phyloP scores from a whole-genome alignment of 2,113 vertebrate genomes.

The Heloderma charlesbogerti region DNA sequence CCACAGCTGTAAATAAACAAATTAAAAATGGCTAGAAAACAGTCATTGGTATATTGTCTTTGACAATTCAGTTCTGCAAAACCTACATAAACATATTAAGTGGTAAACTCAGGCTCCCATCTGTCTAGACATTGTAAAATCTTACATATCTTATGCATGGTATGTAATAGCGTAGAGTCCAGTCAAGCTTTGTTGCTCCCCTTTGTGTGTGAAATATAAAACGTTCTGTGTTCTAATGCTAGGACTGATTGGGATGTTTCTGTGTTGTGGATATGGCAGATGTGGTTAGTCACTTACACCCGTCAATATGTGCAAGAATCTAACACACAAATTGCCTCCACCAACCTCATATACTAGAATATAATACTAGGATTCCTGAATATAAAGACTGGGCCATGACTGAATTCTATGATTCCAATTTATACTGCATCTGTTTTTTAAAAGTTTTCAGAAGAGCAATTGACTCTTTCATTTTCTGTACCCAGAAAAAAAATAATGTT shows the following conservation, averaged over 20 bases:
- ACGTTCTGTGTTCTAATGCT: neutral
- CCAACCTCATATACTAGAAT: neutral
- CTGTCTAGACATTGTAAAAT: neutral
- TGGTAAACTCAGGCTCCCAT: neutral
- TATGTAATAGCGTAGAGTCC: neutral
- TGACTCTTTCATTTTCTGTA: neutral
- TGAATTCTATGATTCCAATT: neutral
- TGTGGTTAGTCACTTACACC: neutral
- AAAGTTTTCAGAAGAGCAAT: neutral
- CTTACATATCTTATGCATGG: accelerated
- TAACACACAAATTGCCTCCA: neutral
- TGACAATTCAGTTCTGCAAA: neutral
- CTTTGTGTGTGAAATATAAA: neutral
- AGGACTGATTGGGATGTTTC: neutral
- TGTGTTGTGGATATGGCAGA: neutral
- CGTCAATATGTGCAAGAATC: neutral
- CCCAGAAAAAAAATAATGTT: neutral
- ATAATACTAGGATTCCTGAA: neutral
- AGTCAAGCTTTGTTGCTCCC: neutral
- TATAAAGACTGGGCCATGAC: neutral
- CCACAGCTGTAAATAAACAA: neutral
- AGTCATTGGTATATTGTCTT: neutral
- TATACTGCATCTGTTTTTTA: neutral
- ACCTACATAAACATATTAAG: neutral
- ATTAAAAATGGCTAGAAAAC: neutral